Evolutionary conservation across 2,797 vertebrate species (phyloP).

Genomic region (Spheniscus humboldti): DNA sequence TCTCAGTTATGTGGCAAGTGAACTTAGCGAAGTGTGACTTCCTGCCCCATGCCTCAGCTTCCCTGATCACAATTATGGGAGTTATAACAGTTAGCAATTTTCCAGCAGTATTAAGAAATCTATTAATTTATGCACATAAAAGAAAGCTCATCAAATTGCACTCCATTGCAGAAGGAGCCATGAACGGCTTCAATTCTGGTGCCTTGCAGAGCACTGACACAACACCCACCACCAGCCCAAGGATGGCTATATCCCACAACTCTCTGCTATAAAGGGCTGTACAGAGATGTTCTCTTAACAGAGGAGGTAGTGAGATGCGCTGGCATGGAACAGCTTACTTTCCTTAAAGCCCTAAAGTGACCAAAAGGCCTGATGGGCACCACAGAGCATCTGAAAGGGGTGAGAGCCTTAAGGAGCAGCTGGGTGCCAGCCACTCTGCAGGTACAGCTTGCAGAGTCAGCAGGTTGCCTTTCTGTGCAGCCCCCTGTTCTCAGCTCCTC

Average conservation of each 20-base stretch:
- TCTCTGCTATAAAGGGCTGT: background rate
- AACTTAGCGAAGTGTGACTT: background rate
- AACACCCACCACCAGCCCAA: background rate
- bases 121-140: background rate
- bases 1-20: background rate
- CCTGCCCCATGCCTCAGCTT: background rate
- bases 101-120: background rate
- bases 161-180: background rate
- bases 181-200: background rate
- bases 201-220: background rate
- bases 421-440: background rate
- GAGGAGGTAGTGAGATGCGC: background rate
- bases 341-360: background rate
- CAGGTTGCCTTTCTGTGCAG: background rate
- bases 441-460: slow-evolving; percentile 4
- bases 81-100: background rate
- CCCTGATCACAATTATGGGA: background rate
- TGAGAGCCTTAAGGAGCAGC: background rate
- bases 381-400: background rate
- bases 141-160: background rate
- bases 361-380: background rate
- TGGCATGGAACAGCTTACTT: background rate
- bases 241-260: background rate
- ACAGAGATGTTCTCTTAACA: background rate
- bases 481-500: background rate